Percentiles rank a stretch among this genome's conserved stretches.
Evolutionary conservation across 2,888 invertebrate genomes (phyloP).

Genomic region (Drosophila eohydei): DNA sequence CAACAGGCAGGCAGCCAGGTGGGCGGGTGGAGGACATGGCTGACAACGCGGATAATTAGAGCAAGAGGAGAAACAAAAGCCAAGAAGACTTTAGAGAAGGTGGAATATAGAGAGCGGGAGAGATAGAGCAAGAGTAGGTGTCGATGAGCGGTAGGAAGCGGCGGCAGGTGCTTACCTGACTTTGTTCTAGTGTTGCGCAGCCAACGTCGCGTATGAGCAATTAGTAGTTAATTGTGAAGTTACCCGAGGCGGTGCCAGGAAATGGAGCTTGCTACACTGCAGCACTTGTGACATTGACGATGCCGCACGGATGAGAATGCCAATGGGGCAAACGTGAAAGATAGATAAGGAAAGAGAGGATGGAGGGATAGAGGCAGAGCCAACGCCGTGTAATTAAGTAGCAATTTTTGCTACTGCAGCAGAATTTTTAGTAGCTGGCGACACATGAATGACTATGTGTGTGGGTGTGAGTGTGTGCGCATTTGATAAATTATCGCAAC

Average conservation of each 20-base stretch:
- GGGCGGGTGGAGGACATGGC: conserved; percentile 22
- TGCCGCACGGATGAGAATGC: conserved; percentile 45
- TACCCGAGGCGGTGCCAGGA: conserved; percentile 60
- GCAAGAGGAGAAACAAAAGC: conserved; percentile 51
- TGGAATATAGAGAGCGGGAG: background rate
- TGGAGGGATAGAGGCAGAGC: conserved; percentile 7
- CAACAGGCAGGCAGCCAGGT: conserved; percentile 23
- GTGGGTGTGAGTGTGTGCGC: conserved; percentile 7
- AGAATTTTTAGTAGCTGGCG: conserved; percentile 65
- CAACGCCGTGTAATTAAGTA: conserved; percentile 71
- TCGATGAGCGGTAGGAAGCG: background rate
- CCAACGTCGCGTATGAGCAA: conserved; percentile 79
- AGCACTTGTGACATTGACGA: conserved; percentile 76
- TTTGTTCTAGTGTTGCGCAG: conserved; percentile 60
- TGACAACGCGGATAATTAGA: conserved; percentile 77
- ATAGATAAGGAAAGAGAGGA: background rate
- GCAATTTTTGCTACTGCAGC: conserved; percentile 76
- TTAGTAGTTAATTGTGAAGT: conserved; percentile 80
- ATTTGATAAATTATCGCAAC: conserved; percentile 69
- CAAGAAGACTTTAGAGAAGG: conserved; percentile 21
- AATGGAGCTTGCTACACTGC: conserved; percentile 52
- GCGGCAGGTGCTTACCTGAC: conserved; percentile 38
- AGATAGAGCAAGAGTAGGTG: background rate
- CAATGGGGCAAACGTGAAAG: conserved; percentile 23
- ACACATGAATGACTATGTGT: conserved; percentile 29